Conservation (phyloP, 2,888 invertebrate genomes). For the Tenthredo distinguenda region DNA sequence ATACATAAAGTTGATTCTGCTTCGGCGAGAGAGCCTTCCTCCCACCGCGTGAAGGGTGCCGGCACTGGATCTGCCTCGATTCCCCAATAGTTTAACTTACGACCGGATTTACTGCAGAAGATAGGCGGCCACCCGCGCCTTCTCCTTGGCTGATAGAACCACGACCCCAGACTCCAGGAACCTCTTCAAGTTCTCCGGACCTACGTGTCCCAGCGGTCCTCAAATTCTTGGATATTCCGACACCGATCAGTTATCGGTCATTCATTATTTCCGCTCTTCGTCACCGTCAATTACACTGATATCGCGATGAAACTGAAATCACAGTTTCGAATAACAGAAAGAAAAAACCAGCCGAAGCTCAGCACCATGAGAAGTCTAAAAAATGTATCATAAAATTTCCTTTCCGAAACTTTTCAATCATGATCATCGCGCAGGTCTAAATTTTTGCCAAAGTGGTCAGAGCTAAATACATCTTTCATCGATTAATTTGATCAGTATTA, state of each 20-base stretch:
- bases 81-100: slow-evolving; percentile 78
- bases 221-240: slow-evolving; percentile 58
- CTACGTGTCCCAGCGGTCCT: slow-evolving; percentile 66
- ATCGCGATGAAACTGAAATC: neutral
- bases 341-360: neutral
- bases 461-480: neutral
- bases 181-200: slow-evolving; percentile 57
- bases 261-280: neutral
- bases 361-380: neutral
- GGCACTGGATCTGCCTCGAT: slow-evolving; percentile 65
- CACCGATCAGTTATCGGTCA: neutral
- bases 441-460: neutral
- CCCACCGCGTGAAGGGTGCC: slow-evolving; percentile 58
- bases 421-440: neutral
- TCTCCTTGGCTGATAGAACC: slow-evolving; percentile 73
- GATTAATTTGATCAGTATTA: slow-evolving; percentile 8
- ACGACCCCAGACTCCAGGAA: slow-evolving; percentile 65
- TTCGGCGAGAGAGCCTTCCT: slow-evolving; percentile 54
- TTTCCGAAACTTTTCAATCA: neutral
- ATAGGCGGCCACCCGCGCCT: slow-evolving; percentile 67
- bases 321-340: neutral
- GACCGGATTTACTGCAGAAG: slow-evolving; percentile 77
- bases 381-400: neutral
- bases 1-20: slow-evolving; percentile 77
- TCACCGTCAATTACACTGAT: neutral